Conservation (phyloP, 2,888 invertebrate species). For the Dasypolia templi region DNA sequence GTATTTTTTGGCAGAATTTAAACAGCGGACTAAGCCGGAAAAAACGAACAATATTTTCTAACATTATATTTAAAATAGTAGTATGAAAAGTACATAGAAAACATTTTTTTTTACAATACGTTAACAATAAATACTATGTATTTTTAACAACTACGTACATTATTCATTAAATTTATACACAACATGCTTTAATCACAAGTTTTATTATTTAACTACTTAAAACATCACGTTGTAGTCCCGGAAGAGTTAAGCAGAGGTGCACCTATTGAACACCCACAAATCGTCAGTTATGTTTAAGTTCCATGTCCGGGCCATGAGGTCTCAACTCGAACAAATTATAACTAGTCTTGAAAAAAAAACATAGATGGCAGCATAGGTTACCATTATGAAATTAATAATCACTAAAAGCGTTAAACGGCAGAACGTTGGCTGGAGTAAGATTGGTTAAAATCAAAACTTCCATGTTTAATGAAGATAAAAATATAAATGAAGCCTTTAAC, state of each 20-base stretch:
- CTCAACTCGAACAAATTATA: no score
- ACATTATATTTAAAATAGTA: conserved; percentile 59
- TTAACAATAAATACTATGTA: conserved; percentile 59
- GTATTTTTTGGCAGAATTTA: no score
- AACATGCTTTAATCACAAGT: conserved; percentile 37
- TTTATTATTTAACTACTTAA: conserved; percentile 1
- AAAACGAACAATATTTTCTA: conserved; percentile 19
- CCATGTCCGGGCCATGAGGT: no score
- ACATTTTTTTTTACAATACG: conserved; percentile 55
- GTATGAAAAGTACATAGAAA: conserved; percentile 59
- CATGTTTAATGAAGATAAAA: no score
- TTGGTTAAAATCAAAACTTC: no score
- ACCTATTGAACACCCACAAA: background rate
- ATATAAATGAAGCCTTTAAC: no score
- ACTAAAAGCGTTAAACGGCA: no score
- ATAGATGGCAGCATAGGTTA: no score
- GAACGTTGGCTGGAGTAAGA: no score
- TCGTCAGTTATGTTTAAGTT: background rate
- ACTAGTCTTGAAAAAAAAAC: no score
- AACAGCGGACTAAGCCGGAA: no score
- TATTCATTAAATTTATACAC: conserved; percentile 42
- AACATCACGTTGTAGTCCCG: background rate
- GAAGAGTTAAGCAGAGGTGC: background rate
- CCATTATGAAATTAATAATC: no score
- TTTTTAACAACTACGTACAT: conserved; percentile 50